phyloP scores from a whole-genome alignment of 1,140 invertebrate species.

The Euglossa dilemma region DNA sequence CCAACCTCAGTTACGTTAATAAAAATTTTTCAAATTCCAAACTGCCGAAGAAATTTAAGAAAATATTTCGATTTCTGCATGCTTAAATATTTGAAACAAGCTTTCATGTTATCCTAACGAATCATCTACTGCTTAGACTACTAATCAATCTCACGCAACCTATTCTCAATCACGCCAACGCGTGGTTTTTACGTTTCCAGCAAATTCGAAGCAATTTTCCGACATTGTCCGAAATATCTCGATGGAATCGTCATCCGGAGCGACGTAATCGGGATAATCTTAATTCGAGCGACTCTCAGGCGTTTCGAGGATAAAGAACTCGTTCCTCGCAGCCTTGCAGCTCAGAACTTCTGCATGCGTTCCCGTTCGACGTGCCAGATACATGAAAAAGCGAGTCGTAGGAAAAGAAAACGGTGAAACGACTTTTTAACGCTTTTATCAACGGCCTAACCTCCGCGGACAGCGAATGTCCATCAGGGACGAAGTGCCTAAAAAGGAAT shows the following conservation, averaged over 20 bases:
- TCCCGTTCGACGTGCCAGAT: constrained; percentile 42
- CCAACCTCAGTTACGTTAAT: too few species aligned
- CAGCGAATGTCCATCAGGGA: background rate
- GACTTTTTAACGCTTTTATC: background rate
- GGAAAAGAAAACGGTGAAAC: constrained; percentile 18
- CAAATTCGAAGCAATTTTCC: too few species aligned
- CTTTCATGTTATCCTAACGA: too few species aligned
- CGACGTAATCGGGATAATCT: background rate
- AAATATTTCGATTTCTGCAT: too few species aligned
- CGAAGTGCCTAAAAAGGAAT: background rate
- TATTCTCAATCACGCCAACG: too few species aligned
- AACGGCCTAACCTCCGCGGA: background rate
- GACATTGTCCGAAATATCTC: background rate
- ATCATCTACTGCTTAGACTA: too few species aligned
- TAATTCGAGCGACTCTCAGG: background rate
- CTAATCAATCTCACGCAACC: too few species aligned
- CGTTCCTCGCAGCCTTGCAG: background rate
- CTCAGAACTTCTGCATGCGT: constrained; percentile 23
- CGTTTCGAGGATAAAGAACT: background rate
- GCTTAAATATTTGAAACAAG: too few species aligned
- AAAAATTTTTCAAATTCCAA: too few species aligned
- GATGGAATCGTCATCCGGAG: background rate
- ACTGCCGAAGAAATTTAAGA: too few species aligned
- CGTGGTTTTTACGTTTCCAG: too few species aligned
- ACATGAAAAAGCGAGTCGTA: constrained; percentile 24